Base-by-base conservation (phyloP, 2,797 vertebrate species). In the Melopsittacus undulatus region DNA sequence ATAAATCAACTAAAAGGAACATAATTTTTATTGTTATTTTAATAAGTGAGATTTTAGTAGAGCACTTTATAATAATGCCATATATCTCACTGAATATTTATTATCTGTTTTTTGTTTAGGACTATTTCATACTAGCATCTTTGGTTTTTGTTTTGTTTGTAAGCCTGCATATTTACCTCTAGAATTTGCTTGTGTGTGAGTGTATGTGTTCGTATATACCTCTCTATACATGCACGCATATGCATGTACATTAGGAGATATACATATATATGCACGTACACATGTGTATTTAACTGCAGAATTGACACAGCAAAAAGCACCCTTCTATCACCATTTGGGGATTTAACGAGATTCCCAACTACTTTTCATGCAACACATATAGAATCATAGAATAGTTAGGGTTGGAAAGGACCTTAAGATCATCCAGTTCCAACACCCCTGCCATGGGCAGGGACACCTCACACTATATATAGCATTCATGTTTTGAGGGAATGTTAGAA, bases 51-150 rank as follows among this genome's bases (percentile, higher is more conserved):
- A 87, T 95, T 93, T 94, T 95, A 97, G 89, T 95, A 95, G 89
- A 95, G 97, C 97, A 97, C 96, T 97, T 98, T 97, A 97, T 95
- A 94, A 96, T 94, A 95, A 88, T 97, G 95, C 94, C 91, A 49
- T 91, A 19, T 91, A 94, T 96, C 92, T 97, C 94, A 96, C 94
- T 93, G 94, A 96, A 67, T 98, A 97, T 97, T 98, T 98, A 97
- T 98, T 98, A 88, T 23, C 49, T 82, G 70, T 62, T 66, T 97
- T 79, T 90, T 64, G 59, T 88, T 89, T 95, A 94, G 91, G 91
- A 92, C 63, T 97, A 67, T 94, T 90, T 95, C 87, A 66, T 93
- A 63, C 84, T 75, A 45, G 29, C 94, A 95, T 92, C 78, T 51
- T 91, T 90, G 48, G n/a, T 62, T 83, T 94, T 88, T 90, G 57